These are phyloP conservation scores for Rhinopomastus cyanomelas DNA, from an alignment of 2,113 vertebrate genomes.

Conservation along the genomic window DNA sequence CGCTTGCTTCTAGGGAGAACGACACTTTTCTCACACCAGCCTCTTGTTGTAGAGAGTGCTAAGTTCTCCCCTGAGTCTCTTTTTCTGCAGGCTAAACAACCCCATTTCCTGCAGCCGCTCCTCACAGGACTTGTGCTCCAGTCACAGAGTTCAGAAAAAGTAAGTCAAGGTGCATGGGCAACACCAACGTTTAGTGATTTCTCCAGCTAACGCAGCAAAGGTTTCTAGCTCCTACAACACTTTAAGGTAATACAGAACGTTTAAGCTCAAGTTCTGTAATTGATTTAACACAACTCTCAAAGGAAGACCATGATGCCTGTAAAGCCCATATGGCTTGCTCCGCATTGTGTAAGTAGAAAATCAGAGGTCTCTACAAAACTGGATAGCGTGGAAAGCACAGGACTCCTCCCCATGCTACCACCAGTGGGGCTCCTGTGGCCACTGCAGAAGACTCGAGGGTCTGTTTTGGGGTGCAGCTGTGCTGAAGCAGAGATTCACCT, in stretches of 20 bases:
- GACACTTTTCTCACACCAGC: no score
- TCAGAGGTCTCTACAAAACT: neutral
- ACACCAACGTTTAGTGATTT: neutral
- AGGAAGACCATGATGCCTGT: neutral
- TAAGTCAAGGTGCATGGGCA: neutral
- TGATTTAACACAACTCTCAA: neutral
- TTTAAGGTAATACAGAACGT: neutral
- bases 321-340: neutral
- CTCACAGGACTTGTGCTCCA: neutral
- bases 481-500: neutral
- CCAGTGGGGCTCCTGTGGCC: neutral
- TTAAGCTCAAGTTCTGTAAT: neutral
- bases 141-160: neutral
- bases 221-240: neutral
- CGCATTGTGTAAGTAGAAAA: neutral
- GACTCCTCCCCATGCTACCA: fast-evolving
- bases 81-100: no score
- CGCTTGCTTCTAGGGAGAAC: no score
- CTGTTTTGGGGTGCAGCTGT: neutral
- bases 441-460: fast-evolving
- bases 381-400: fast-evolving
- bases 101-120: no score
- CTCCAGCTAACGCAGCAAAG: neutral
- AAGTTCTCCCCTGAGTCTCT: no score
- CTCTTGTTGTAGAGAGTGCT: no score